A percentile compares a stretch with the other conserved stretches of the same genome.
Conservation (phyloP, 1,140 invertebrate species). For the Belonocnema kinseyi region DNA sequence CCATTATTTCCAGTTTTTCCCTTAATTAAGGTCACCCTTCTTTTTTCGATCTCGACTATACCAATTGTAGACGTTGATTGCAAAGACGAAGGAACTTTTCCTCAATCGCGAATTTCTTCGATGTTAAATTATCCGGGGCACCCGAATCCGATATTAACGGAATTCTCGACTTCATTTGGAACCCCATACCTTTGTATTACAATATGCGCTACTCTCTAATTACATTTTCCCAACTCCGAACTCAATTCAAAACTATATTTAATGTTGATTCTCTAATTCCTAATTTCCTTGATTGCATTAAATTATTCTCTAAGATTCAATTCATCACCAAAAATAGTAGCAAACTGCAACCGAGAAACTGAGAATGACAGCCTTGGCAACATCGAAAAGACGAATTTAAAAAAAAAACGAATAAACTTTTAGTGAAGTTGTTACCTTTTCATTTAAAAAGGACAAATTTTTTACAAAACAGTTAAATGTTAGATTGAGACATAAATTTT, state of each 20-base stretch:
- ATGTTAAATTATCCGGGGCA: conserved; percentile 19
- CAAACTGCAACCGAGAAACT: too few species aligned
- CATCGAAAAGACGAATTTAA: too few species aligned
- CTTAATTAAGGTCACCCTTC: background rate
- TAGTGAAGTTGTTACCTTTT: too few species aligned
- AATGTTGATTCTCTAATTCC: background rate
- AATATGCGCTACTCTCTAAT: conserved; percentile 14
- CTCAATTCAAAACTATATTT: conserved; percentile 13
- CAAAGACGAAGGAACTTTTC: conserved; percentile 1
- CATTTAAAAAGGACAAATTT: too few species aligned
- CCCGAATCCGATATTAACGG: background rate
- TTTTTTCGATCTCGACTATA: background rate
- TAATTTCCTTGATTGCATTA: conserved; percentile 9
- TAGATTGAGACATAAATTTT: too few species aligned
- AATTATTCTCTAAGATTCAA: background rate
- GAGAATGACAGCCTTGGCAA: too few species aligned
- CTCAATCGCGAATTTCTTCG: background rate
- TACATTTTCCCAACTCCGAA: conserved; percentile 22
- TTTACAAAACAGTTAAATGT: too few species aligned
- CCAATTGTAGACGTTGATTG: background rate
- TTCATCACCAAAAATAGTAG: too few species aligned
- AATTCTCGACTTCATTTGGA: conserved; percentile 14
- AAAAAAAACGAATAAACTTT: too few species aligned
- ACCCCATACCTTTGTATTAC: conserved; percentile 19
- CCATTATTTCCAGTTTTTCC: too few species aligned